A percentile compares a stretch with the other conserved stretches of the same genome.
These are phyloP conservation scores for Drosophila lutescens DNA, from an alignment of 2,888 invertebrate species.

Conservation along the genomic window DNA sequence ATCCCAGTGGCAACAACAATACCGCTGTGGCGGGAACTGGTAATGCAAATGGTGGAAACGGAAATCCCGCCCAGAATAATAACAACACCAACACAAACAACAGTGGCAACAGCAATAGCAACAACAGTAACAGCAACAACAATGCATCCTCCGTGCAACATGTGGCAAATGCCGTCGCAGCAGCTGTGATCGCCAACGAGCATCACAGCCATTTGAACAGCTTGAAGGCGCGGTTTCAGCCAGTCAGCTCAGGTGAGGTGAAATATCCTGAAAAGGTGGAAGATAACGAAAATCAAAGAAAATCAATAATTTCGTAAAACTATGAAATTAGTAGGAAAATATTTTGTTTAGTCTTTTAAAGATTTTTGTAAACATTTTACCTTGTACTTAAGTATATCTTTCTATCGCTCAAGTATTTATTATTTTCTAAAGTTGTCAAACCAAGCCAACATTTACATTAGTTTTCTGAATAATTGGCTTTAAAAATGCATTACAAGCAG, in stretches of 20 bases:
- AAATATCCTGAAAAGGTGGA: neutral
- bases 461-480: neutral
- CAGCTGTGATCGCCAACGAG: conserved; percentile 79
- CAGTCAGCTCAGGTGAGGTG: conserved; percentile 74
- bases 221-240: conserved; percentile 76
- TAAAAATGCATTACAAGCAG: neutral
- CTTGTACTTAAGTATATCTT: no score
- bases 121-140: conserved; percentile 41
- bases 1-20: conserved; percentile 39
- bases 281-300: no score
- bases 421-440: neutral
- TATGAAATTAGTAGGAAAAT: no score
- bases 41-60: conserved; percentile 14
- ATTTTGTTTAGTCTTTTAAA: no score
- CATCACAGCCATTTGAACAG: conserved; percentile 78
- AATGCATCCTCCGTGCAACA: conserved; percentile 74
- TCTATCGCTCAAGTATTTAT: neutral
- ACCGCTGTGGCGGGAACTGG: conserved; percentile 20
- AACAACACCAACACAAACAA: neutral
- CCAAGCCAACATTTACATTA: no score
- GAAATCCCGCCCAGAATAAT: conserved; percentile 17
- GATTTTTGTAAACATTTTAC: no score
- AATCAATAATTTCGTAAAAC: no score
- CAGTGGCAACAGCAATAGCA: conserved; percentile 11
- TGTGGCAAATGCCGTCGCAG: conserved; percentile 80